A percentile compares a stretch with the other conserved stretches of the same genome.
Evolutionary conservation across 2,888 invertebrate species (phyloP).

Genomic region (Lissocephala sabroskyi): DNA sequence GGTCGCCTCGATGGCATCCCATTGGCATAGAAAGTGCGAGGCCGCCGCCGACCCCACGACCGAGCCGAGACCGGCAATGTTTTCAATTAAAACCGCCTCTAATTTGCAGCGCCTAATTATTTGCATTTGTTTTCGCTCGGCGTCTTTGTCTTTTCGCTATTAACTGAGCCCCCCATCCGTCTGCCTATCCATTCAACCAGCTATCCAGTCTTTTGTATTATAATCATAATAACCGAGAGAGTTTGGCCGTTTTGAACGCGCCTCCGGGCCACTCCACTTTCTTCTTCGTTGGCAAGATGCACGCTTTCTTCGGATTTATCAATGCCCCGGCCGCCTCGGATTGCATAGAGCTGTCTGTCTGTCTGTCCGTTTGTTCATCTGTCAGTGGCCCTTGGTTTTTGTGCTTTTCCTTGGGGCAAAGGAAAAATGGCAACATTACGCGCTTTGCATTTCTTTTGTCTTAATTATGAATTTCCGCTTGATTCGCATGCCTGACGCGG

Average conservation of each 20-base stretch:
- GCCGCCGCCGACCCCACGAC: too few species aligned
- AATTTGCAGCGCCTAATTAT: conserved; percentile 55
- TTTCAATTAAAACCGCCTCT: conserved; percentile 37
- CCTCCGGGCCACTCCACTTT: conserved; percentile 45
- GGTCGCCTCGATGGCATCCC: not conserved
- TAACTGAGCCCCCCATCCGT: not conserved
- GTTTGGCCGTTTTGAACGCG: conserved; percentile 35
- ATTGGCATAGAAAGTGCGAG: not conserved
- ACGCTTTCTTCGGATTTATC: conserved; percentile 49
- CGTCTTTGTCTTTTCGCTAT: conserved; percentile 18
- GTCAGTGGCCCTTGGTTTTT: conserved; percentile 19
- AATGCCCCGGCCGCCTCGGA: not conserved
- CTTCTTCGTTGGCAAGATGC: conserved; percentile 26
- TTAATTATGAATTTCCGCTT: conserved; percentile 41
- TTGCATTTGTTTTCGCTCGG: conserved; percentile 33
- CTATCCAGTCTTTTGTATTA: too few species aligned
- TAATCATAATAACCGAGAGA: conserved; percentile 3
- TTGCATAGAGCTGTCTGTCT: too few species aligned
- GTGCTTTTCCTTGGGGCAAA: not conserved
- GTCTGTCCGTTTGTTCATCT: not conserved
- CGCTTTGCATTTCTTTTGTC: conserved; percentile 31
- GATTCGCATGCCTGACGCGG: conserved; percentile 2
- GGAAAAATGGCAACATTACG: conserved; percentile 29
- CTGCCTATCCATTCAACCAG: too few species aligned
- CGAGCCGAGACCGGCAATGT: too few species aligned